Evolutionary conservation across 2,888 invertebrate genomes (phyloP).

Genomic region (Bembecia ichneumoniformis): DNA sequence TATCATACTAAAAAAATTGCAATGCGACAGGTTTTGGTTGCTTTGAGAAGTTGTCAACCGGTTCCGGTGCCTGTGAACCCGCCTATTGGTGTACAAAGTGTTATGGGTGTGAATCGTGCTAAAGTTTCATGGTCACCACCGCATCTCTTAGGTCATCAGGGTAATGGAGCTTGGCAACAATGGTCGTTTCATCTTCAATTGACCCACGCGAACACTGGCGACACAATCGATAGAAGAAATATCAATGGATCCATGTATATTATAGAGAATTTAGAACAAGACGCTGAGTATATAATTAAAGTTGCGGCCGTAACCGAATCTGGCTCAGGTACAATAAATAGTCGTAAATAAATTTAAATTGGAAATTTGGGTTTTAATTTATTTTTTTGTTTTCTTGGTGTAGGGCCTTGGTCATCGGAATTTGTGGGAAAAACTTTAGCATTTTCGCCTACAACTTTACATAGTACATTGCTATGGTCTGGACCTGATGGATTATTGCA

Average conservation of each 20-base stretch:
- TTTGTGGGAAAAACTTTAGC: slow-evolving; percentile 81
- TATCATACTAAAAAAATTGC: slow-evolving; percentile 49
- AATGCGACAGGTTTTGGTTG: slow-evolving; percentile 58
- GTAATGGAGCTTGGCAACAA: slow-evolving; percentile 76
- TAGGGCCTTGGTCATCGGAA: slow-evolving; percentile 84
- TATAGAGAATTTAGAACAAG: slow-evolving; percentile 79
- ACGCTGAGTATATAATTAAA: slow-evolving; percentile 83
- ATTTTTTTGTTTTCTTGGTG: slow-evolving; percentile 2
- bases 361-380: background rate
- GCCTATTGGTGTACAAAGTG: slow-evolving; percentile 84
- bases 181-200: slow-evolving; percentile 85
- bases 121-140: slow-evolving; percentile 88
- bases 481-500: slow-evolving; percentile 81
- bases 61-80: slow-evolving; percentile 84
- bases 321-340: slow-evolving; percentile 66
- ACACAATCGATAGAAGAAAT: slow-evolving; percentile 44
- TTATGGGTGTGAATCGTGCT: slow-evolving; percentile 82
- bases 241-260: slow-evolving; percentile 75
- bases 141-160: slow-evolving; percentile 81
- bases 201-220: slow-evolving; percentile 59
- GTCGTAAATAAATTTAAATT: background rate
- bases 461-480: slow-evolving; percentile 81
- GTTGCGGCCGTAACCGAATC: slow-evolving; percentile 84
- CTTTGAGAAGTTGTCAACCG: slow-evolving; percentile 82
- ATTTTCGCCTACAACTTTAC: slow-evolving; percentile 64